Evolutionary conservation across 64 coral and sea anemone species (phyloP).

Genomic region (Stylophora pistillata): DNA sequence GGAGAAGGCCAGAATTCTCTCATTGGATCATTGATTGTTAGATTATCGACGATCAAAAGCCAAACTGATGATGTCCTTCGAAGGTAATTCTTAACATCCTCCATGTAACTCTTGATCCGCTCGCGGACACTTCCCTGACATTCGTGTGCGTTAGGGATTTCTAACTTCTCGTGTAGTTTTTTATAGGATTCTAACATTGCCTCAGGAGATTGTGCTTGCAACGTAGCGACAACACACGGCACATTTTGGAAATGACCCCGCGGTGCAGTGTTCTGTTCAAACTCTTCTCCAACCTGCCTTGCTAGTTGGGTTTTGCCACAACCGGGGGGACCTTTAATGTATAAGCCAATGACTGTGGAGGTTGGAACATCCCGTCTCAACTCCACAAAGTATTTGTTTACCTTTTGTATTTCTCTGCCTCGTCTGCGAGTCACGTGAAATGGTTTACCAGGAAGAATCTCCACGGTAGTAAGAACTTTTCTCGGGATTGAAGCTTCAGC

Average conservation of each 20-base stretch:
- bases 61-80: slow-evolving; percentile 27
- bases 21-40: slow-evolving; percentile 67
- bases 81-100: slow-evolving; percentile 48
- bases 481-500: background rate
- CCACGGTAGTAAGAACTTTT: slow-evolving; percentile 22
- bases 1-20: slow-evolving; percentile 76
- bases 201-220: slow-evolving; percentile 56
- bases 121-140: slow-evolving; percentile 10
- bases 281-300: slow-evolving; percentile 65
- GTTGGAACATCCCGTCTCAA: background rate
- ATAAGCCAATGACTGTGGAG: slow-evolving; percentile 49
- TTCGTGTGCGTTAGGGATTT: background rate
- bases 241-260: background rate
- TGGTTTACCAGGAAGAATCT: slow-evolving; percentile 72
- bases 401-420: slow-evolving; percentile 57
- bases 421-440: slow-evolving; percentile 68
- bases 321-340: slow-evolving; percentile 81
- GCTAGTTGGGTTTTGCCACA: slow-evolving; percentile 84
- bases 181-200: slow-evolving; percentile 70
- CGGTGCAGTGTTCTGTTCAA: background rate
- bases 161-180: slow-evolving; percentile 30
- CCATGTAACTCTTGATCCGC: slow-evolving; percentile 48
- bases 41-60: slow-evolving; percentile 84
- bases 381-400: slow-evolving; percentile 37
- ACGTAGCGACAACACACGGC: slow-evolving; percentile 59